These are phyloP conservation scores for Sesamia nonagrioides DNA, from an alignment of 1,140 invertebrate genomes.

Conservation along the genomic window DNA sequence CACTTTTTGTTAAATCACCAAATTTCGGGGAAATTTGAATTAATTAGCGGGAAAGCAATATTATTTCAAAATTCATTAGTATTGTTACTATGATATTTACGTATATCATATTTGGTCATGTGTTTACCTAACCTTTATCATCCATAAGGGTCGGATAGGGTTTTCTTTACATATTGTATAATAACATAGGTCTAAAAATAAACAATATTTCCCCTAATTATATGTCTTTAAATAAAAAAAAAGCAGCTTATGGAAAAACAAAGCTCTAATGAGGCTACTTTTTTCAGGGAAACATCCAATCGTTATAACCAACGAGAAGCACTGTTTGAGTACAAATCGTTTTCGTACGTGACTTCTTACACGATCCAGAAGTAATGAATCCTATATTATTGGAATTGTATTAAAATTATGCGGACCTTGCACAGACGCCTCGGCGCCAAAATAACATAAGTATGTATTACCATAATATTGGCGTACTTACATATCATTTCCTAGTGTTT, in stretches of 20 bases:
- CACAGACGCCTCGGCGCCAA: constrained; percentile 16
- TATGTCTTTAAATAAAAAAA: not conserved
- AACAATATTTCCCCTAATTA: too few species aligned
- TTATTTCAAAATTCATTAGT: too few species aligned
- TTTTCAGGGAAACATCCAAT: not conserved
- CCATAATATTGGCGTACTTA: not conserved
- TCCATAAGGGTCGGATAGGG: too few species aligned
- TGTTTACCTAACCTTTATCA: too few species aligned
- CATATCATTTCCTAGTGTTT: not conserved
- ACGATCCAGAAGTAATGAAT: constrained; percentile 16
- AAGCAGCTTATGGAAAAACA: not conserved
- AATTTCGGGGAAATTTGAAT: too few species aligned
- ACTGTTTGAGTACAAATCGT: constrained; percentile 33
- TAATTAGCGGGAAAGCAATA: too few species aligned
- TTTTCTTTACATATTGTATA: too few species aligned
- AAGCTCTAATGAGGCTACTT: not conserved
- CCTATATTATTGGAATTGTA: constrained; percentile 13
- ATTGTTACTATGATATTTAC: too few species aligned
- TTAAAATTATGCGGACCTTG: constrained; percentile 12
- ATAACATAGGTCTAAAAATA: not conserved
- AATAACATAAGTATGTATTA: too few species aligned
- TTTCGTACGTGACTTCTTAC: constrained; percentile 30
- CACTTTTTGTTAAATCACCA: too few species aligned
- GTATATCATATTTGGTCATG: too few species aligned
- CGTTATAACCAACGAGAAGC: not conserved